Evolutionary conservation across 2,113 vertebrate genomes (phyloP), one percentile per base, ranked within the genome.

Genomic region (Tautogolabrus adspersus): DNA sequence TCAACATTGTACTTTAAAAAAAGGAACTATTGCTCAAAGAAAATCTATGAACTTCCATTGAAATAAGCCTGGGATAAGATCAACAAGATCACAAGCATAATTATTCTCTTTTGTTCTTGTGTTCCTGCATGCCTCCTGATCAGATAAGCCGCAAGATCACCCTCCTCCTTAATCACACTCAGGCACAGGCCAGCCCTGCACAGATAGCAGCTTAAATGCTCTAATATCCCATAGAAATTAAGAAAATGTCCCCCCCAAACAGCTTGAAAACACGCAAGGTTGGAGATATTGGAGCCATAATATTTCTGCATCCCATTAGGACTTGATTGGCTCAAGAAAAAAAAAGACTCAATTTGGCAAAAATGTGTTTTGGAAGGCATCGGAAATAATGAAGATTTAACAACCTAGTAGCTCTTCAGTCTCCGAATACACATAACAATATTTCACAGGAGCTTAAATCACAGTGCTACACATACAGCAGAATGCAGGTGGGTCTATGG

Each of bases 211-310:
- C 83, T 72, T 66, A 61, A 68, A 89, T 89, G 90, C 89, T 82
- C 47, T 84, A 88, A 92, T 85, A 85, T 84, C 83, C 85, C 77
- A 64, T 51, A 85, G 75, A 90, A 79, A 89, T 83, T 62, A 76
- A 72, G 79, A 44, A 85, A 74, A 87, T n/a, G 79, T 83, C 71
- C 22, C 44, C n/a, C 67, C 42, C 37, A 52, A 83, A 85, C 52
- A 69, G 68, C 18, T 38, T 62, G 23, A 22, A 30, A 72, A 84
- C 52, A 66, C 70, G 58, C 44, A 49, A 59, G 47, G 55, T 12
- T 26, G 84, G 75, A 84, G 76, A 52, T 63, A 73, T 76, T 79
- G 75, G 77, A 77, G 63, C 65, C 70, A 74, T 51, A 81, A 78
- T 71, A 77, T 69, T 77, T 57, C 83, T 89, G 65, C 81, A 64